Evolutionary conservation across 2,888 invertebrate species (phyloP).

Genomic region (Mimumesa dahlbomi): DNA sequence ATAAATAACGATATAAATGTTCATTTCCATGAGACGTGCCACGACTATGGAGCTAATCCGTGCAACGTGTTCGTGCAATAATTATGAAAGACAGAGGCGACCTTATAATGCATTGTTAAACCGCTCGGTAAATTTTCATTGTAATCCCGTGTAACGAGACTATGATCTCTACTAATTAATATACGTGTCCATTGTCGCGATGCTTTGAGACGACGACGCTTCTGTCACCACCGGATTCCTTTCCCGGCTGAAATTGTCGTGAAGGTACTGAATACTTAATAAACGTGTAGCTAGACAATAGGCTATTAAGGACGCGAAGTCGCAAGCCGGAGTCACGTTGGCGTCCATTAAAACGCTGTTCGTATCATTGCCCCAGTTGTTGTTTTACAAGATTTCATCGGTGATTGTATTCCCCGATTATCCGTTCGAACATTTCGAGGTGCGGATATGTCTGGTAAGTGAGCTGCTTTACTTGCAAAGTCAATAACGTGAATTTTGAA

Average conservation of each 20-base stretch:
- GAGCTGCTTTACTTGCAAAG: no score
- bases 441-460: no score
- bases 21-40: conserved; percentile 13
- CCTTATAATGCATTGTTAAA: not conserved
- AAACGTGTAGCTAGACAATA: conserved; percentile 27
- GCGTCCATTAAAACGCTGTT: not conserved
- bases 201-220: conserved; percentile 27
- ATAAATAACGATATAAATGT: not conserved
- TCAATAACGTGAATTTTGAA: no score
- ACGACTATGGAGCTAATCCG: no score
- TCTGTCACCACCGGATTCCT: conserved; percentile 28
- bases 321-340: conserved; percentile 6
- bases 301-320: conserved; percentile 26
- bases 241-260: conserved; percentile 16
- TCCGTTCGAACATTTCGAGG: no score
- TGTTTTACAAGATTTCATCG: no score
- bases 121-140: conserved; percentile 1
- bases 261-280: conserved; percentile 26
- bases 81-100: conserved; percentile 1
- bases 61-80: not conserved
- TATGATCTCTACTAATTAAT: not conserved
- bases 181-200: not conserved
- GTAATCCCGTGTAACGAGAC: not conserved
- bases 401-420: no score
- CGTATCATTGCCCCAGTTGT: no score